Conservation (phyloP, 2,888 invertebrate genomes). For the Drosophila helvetica region DNA sequence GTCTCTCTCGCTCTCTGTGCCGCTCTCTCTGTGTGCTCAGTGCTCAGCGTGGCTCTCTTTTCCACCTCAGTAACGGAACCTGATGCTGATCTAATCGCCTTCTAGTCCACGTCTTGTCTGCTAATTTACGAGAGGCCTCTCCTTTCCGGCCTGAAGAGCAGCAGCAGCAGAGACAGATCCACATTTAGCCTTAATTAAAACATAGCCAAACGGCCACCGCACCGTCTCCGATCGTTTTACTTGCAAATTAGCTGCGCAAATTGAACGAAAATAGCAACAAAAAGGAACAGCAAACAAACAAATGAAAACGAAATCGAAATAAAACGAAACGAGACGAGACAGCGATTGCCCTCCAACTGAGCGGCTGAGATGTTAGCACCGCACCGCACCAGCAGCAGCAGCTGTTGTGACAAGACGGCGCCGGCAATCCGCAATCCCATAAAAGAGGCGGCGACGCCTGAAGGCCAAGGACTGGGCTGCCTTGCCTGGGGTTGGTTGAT, state of each 20-base stretch:
- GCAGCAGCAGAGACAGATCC: too few relatives aligned
- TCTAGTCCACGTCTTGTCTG: constrained; percentile 6
- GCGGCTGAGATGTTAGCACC: constrained; percentile 16
- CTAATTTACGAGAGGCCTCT: constrained; percentile 58
- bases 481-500: constrained; percentile 9
- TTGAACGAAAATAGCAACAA: constrained; percentile 36
- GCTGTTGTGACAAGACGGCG: constrained; percentile 39
- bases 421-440: constrained; percentile 18
- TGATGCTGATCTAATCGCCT: constrained; percentile 65
- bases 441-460: constrained; percentile 4
- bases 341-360: constrained; percentile 56
- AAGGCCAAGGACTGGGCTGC: constrained; percentile 45
- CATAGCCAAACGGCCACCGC: constrained; percentile 43
- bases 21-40: not conserved
- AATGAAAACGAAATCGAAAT: constrained; percentile 49
- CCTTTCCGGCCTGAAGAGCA: constrained; percentile 20
- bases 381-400: constrained; percentile 16
- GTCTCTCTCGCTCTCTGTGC: not conserved
- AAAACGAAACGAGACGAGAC: constrained; percentile 21
- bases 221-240: constrained; percentile 55
- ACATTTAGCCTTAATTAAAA: constrained; percentile 46
- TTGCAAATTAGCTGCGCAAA: constrained; percentile 69
- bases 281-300: not conserved
- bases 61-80: constrained; percentile 24
- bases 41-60: not conserved